Conservation (phyloP, 2,797 vertebrate species). For the Hoplostethus mediterraneus region DNA sequence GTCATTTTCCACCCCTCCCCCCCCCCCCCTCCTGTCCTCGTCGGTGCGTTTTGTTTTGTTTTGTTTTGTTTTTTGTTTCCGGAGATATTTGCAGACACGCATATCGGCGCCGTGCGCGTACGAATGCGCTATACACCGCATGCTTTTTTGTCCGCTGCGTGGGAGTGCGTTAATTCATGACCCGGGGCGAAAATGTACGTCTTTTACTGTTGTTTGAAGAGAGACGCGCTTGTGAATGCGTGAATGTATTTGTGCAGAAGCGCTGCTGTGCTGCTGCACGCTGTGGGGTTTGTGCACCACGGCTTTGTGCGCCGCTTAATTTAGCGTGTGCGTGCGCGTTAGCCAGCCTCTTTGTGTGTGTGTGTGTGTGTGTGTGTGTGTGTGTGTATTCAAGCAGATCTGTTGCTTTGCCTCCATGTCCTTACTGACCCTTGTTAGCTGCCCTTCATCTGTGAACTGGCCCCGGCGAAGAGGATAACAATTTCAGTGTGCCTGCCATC, state of each 20-base stretch:
- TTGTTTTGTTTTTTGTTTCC: slow-evolving; percentile 58
- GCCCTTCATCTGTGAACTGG: slow-evolving; percentile 57
- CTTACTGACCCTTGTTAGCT: slow-evolving; percentile 73
- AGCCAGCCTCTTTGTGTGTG: slow-evolving; percentile 31
- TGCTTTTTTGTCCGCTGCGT: slow-evolving; percentile 75
- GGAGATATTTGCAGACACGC: slow-evolving; percentile 69
- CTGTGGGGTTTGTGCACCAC: slow-evolving; percentile 18
- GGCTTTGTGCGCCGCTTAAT: slow-evolving; percentile 56
- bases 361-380: slow-evolving; percentile 32
- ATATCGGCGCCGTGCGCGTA: slow-evolving; percentile 61
- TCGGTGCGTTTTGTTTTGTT: neutral
- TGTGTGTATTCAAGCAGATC: slow-evolving; percentile 55
- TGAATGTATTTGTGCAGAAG: slow-evolving; percentile 52
- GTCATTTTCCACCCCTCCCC: slow-evolving; percentile 61
- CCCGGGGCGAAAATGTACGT: slow-evolving; percentile 72
- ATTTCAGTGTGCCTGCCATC: no score
- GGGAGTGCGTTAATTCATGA: slow-evolving; percentile 82
- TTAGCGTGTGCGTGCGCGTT: slow-evolving; percentile 58
- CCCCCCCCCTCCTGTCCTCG: slow-evolving; percentile 35
- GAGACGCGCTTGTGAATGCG: slow-evolving; percentile 61
- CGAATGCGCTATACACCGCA: slow-evolving; percentile 65
- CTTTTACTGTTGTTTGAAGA: slow-evolving; percentile 69
- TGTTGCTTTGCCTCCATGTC: slow-evolving; percentile 58
- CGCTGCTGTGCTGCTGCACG: slow-evolving; percentile 7
- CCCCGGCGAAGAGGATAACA: slow-evolving; percentile 67